Conservation (phyloP, 2,888 invertebrate species). For the Odontocerum albicorne region DNA sequence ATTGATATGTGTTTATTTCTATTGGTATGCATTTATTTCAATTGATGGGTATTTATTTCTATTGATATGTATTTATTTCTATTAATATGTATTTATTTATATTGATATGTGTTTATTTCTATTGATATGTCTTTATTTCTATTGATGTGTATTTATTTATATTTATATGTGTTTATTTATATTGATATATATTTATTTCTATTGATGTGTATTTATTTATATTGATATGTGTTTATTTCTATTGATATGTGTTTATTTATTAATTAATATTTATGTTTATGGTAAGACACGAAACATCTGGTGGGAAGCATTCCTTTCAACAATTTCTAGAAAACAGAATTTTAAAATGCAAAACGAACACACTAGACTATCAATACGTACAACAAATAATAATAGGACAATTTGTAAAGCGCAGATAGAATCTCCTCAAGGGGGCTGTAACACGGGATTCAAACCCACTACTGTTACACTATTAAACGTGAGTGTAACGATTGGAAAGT, state of each 20-base stretch:
- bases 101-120: not conserved
- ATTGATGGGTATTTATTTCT: not conserved
- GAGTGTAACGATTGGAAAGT: no score
- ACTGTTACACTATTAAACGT: no score
- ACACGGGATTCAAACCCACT: no score
- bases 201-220: conserved; percentile 1
- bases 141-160: conserved; percentile 1
- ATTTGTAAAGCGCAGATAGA: no score
- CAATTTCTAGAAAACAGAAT: no score
- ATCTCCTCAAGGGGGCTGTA: no score
- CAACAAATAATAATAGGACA: no score
- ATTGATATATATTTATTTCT: conserved; percentile 1
- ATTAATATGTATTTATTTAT: not conserved
- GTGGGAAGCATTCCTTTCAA: no score
- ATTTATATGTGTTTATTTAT: conserved; percentile 1
- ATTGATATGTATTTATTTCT: not conserved
- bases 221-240: not conserved
- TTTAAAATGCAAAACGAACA: no score
- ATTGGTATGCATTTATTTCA: not conserved
- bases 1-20: not conserved
- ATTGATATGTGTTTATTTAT: conserved; percentile 1
- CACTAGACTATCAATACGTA: no score
- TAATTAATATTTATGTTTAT: not conserved
- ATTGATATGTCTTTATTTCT: not conserved
- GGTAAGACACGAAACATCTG: no score